Base-by-base conservation (phyloP, 2,113 vertebrate genomes). In the Gallinago undulata region DNA sequence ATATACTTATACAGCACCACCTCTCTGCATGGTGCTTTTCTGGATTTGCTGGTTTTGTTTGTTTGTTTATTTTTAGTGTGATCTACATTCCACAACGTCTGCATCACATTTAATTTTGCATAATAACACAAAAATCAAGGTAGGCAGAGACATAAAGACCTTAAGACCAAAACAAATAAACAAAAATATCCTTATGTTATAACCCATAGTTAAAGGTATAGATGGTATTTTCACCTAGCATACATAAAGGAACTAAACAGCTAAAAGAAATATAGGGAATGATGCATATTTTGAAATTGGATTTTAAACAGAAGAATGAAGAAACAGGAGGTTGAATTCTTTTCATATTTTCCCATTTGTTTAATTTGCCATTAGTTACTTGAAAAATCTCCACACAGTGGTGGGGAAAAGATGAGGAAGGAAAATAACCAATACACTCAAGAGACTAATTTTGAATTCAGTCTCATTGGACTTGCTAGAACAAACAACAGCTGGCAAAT, bases 401-500 rank as follows among this genome's bases (percentile, higher is more conserved):
- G 11, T 30, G 53, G 28, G 47, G 84, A 92, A 85, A 84, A 78
- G 28, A 53, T 53, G n/a, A 89, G 35, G 24, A 28, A 89, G 16
- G 13, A 81, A 92, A 13, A 55, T 13, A 33, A 50, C 14, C 75
- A 84, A 76, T 47, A 53, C 5, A 57, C 41, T 57, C 70, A 35
- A 43, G 25, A 92, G 33, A 43, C 62, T 75, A 19, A 90, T 88
- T 92, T 66, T 73, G 31, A 93, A 53, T 73, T 68, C 35, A 53
- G 39, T 64, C 33, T 90, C 30, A 75, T 48, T 75, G 85, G 53
- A 93, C 90, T 19, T 51, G 28, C 45, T 80, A 37, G 45, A 45
- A 68, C 45, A 87, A 95, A 92, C 73, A 93, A 90, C 80, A 90
- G 77, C 55, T 89, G 86, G 68, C 9, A 92, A 94, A 93, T 92